Percentiles rank a stretch among this genome's conserved stretches.
These are phyloP conservation scores for Diplolepis rosae DNA, from an alignment of 2,888 invertebrate genomes.

Conservation along the genomic window DNA sequence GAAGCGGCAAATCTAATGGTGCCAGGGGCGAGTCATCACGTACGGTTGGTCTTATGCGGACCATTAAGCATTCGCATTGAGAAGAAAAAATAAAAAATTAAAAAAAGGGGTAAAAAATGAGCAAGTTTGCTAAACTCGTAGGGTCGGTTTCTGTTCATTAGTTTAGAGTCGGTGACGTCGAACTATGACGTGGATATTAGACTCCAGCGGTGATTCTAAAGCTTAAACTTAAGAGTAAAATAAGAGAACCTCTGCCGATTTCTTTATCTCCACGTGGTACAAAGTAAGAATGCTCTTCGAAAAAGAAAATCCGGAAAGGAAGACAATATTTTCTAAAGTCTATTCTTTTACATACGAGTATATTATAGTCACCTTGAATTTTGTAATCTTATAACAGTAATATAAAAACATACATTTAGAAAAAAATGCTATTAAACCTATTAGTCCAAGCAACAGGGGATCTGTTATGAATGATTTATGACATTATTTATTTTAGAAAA, in stretches of 20 bases:
- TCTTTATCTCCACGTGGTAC: conserved; percentile 10
- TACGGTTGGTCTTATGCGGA: conserved; percentile 49
- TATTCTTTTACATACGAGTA: not conserved
- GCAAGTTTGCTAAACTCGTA: conserved; percentile 44
- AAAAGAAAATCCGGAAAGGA: not conserved
- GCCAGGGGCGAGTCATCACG: conserved; percentile 66
- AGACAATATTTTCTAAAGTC: not conserved
- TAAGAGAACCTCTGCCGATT: conserved; percentile 9
- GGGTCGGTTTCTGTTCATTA: conserved; percentile 58
- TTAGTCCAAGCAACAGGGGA: too few species aligned
- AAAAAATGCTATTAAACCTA: too few species aligned
- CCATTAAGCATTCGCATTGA: conserved; percentile 44
- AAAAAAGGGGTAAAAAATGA: conserved; percentile 34
- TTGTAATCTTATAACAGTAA: too few species aligned
- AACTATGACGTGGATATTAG: conserved; percentile 43
- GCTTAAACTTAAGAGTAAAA: conserved; percentile 14
- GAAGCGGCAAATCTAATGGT: conserved; percentile 70
- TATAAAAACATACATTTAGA: too few species aligned
- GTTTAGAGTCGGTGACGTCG: conserved; percentile 64
- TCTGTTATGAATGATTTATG: too few species aligned
- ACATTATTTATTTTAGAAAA: too few species aligned
- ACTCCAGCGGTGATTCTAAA: conserved; percentile 39
- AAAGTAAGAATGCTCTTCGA: not conserved
- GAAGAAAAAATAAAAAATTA: conserved; percentile 35
- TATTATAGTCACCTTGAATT: too few species aligned